These are phyloP conservation scores for Scelioninae gen. 2 DNA, from an alignment of 2,888 invertebrate species.

Conservation along the genomic window DNA sequence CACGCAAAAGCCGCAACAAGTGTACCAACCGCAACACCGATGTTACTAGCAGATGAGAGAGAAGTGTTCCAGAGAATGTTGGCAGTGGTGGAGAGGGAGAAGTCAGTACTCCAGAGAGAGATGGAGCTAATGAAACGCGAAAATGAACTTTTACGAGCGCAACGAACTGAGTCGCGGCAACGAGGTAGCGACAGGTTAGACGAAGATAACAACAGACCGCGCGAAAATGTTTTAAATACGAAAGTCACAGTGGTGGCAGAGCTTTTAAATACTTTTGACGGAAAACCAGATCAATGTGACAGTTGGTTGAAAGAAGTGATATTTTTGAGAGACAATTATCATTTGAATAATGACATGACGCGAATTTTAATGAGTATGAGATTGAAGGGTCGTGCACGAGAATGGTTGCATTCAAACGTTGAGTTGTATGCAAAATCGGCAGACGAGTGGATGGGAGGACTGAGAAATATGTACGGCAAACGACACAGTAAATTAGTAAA, in stretches of 20 bases:
- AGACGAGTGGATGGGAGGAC: neutral
- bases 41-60: neutral
- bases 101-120: slow-evolving; percentile 5
- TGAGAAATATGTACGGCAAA: slow-evolving; percentile 1
- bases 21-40: slow-evolving; percentile 1
- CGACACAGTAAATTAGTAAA: neutral
- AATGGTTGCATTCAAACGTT: neutral
- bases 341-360: neutral
- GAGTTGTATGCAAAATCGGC: neutral
- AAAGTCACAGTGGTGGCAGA: slow-evolving; percentile 4
- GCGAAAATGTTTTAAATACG: slow-evolving; percentile 2
- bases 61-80: neutral
- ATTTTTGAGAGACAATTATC: neutral
- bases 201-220: slow-evolving; percentile 2
- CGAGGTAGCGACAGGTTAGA: slow-evolving; percentile 1
- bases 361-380: neutral
- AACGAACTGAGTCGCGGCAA: slow-evolving; percentile 3
- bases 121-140: neutral
- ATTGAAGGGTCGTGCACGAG: slow-evolving; percentile 6
- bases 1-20: neutral
- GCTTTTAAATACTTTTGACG: slow-evolving; percentile 6
- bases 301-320: neutral
- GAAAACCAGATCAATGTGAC: slow-evolving; percentile 3
- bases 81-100: slow-evolving; percentile 1
- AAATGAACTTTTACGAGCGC: slow-evolving; percentile 7